These are phyloP conservation scores for Dendrolimus kikuchii DNA, from an alignment of 1,140 invertebrate species.

Conservation along the genomic window DNA sequence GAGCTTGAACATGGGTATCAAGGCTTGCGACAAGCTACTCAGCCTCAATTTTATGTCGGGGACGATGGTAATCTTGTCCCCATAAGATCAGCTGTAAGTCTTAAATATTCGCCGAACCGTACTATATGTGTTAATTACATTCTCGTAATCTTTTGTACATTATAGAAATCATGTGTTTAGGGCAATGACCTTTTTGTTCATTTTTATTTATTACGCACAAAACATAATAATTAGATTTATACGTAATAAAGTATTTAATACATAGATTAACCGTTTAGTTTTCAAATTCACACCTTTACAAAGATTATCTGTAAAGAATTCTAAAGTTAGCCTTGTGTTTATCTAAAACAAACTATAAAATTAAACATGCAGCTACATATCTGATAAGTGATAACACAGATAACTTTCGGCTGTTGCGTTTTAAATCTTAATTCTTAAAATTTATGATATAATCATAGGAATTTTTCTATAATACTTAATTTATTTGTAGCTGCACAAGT, in stretches of 20 bases:
- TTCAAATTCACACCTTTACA: not conserved
- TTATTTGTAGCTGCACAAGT: conserved; percentile 31
- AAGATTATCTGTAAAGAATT: conserved; percentile 1
- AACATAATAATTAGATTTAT: too few relatives aligned
- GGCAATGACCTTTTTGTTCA: conserved; percentile 6
- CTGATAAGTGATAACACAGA: too few relatives aligned
- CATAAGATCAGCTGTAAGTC: conserved; percentile 68
- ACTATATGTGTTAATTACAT: not conserved
- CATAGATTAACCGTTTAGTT: not conserved
- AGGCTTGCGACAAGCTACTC: conserved; percentile 79
- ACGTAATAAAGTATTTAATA: not conserved
- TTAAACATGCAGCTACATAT: too few relatives aligned
- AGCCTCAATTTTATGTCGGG: conserved; percentile 79
- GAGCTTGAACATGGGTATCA: conserved; percentile 92
- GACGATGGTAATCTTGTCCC: conserved; percentile 75
- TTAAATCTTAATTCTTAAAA: too few relatives aligned
- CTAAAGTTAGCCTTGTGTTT: not conserved
- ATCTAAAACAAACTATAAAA: too few relatives aligned
- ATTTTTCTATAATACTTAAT: conserved; percentile 1
- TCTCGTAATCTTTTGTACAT: not conserved
- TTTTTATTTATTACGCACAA: not conserved
- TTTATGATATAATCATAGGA: too few relatives aligned
- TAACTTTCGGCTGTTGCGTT: too few relatives aligned
- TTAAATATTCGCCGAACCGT: not conserved
- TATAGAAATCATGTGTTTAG: conserved; percentile 1